phyloP scores from a whole-genome alignment of 2,113 vertebrate genomes.

The Reinhardtius hippoglossoides region DNA sequence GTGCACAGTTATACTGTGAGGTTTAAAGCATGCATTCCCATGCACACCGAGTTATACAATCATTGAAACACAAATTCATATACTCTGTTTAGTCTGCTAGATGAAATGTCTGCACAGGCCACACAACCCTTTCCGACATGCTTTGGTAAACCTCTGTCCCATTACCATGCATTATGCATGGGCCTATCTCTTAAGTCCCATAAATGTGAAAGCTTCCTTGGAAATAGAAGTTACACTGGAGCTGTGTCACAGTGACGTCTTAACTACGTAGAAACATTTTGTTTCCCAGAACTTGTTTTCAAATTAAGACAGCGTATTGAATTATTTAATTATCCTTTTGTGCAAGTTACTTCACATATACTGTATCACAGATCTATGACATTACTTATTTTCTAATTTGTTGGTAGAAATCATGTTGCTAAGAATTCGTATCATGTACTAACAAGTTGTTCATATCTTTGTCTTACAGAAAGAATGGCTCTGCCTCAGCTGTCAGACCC shows the following conservation, averaged over 20 bases:
- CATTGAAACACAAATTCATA: constrained; percentile 11
- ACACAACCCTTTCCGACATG: constrained; percentile 54
- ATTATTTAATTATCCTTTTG: too few relatives aligned
- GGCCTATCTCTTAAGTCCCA: constrained; percentile 49
- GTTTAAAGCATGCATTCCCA: background rate
- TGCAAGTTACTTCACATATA: background rate
- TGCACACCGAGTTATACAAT: background rate
- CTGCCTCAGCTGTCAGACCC: constrained; percentile 97
- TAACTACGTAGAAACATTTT: background rate
- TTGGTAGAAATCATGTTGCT: background rate
- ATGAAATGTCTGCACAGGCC: constrained; percentile 50
- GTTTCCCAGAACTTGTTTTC: background rate
- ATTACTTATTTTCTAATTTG: background rate
- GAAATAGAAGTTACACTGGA: constrained; percentile 61
- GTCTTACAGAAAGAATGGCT: constrained; percentile 95
- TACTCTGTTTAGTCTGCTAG: constrained; percentile 12
- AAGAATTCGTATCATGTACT: background rate
- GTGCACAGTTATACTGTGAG: background rate
- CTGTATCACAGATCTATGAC: background rate
- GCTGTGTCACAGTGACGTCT: constrained; percentile 38
- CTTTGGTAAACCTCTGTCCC: constrained; percentile 62
- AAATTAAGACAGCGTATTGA: background rate
- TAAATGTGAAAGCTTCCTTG: constrained; percentile 65
- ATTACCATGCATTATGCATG: constrained; percentile 75
- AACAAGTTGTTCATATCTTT: constrained; percentile 32